Conservation (phyloP, 2,888 invertebrate genomes). For the Crocallis elinguaria region DNA sequence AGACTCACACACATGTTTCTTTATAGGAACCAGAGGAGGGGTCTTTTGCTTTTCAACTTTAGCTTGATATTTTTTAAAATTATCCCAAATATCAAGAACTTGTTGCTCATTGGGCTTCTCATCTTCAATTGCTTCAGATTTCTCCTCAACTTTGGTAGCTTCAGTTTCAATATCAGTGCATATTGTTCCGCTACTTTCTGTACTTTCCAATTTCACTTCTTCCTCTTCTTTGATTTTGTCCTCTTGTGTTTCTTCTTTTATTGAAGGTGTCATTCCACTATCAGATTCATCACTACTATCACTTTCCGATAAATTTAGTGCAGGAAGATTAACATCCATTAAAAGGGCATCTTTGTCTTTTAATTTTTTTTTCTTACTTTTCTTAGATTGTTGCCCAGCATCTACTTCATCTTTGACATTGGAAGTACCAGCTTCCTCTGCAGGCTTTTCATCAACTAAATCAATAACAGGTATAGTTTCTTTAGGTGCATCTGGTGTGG, state of each 20-base stretch:
- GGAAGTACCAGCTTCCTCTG: conserved; percentile 64
- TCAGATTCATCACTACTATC: conserved; percentile 90
- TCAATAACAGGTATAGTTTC: conserved; percentile 67
- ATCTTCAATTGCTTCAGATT: conserved; percentile 58
- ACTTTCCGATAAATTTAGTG: conserved; percentile 93
- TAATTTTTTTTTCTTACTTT: conserved; percentile 74
- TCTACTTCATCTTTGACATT: conserved; percentile 62
- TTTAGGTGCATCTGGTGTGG: conserved; percentile 57
- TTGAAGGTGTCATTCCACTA: conserved; percentile 56
- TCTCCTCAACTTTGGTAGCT: conserved; percentile 50
- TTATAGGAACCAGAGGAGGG: conserved; percentile 75
- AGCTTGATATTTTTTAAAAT: conserved; percentile 90
- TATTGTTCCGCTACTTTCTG: no score
- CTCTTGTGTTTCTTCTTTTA: conserved; percentile 53
- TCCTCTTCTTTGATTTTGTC: conserved; percentile 46
- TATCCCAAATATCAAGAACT: conserved; percentile 90
- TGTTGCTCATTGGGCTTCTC: conserved; percentile 85
- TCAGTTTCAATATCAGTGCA: conserved; percentile 6
- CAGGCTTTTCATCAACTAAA: conserved; percentile 66
- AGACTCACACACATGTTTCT: conserved; percentile 85
- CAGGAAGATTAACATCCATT: conserved; percentile 88
- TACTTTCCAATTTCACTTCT: conserved; percentile 37
- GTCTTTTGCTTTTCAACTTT: conserved; percentile 86
- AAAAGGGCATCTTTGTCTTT: conserved; percentile 79
- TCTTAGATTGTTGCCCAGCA: conserved; percentile 67